Evolutionary conservation across 2,113 vertebrate genomes (phyloP).

Genomic region (Melozone crissalis): DNA sequence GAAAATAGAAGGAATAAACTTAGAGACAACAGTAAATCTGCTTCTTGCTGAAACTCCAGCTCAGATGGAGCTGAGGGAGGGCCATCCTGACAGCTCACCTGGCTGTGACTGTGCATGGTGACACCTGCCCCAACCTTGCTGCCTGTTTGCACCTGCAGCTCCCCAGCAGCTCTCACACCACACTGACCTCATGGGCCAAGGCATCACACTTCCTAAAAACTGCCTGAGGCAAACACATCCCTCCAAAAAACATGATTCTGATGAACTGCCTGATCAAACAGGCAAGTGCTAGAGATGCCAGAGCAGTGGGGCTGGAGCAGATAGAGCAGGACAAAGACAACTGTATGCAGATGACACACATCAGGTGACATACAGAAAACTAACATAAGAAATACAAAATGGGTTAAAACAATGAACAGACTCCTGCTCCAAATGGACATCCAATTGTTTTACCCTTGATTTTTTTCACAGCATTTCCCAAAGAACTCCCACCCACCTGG

Average conservation of each 20-base stretch:
- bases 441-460: neutral
- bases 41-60: neutral
- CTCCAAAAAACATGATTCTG: neutral
- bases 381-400: neutral
- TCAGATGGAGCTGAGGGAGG: fast-evolving
- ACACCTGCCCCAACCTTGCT: fast-evolving
- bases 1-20: neutral
- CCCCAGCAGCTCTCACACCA: neutral
- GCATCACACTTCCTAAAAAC: neutral
- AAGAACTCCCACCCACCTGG: neutral
- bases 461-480: neutral
- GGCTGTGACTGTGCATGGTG: fast-evolving
- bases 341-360: neutral
- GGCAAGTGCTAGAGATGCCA: neutral
- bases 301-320: fast-evolving
- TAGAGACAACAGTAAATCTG: neutral
- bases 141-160: fast-evolving
- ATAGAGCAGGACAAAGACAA: neutral
- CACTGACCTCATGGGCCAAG: neutral
- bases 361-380: neutral
- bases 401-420: neutral
- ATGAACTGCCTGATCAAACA: neutral
- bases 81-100: neutral
- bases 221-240: too few species aligned
- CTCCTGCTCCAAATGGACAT: fast-evolving